Base-by-base conservation (phyloP, 1,140 invertebrate species). In the Drosophila elegans region DNA sequence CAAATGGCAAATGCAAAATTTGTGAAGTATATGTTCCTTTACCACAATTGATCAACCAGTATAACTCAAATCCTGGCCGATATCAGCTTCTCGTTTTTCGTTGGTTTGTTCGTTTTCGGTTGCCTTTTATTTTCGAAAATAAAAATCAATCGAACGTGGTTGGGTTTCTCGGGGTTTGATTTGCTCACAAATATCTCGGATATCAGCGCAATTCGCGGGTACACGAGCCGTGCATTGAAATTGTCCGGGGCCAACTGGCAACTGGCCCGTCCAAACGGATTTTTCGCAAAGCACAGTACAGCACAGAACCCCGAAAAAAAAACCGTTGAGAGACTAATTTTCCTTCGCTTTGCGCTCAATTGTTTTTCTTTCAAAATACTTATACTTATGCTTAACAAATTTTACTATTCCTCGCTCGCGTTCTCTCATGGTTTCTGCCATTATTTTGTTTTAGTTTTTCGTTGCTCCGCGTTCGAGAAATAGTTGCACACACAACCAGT, bases 221-320 rank as follows among this genome's bases (percentile, higher is more conserved):
- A 62, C 62, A 48, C 84, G 83, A 88, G 80, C 84, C 85, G 84
- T 90, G 78, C 77, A 90, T 72, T 78, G 66, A 90, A 85, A 90
- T 89, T 89, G 85, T 89, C 84, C 85, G 84, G 84, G 84, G 77
- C 80, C 73, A 78, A 89, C 84, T 89, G 80, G 56, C 59, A 78
- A 89, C 84, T 89, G 80, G 56, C 59, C 73, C 46, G 69, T 81
- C 76, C 66, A 89, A 71, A 49, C 71, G 54, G 71, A 66, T 83
- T 78, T 76, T 78, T 75, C 63, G 69, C 66, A 59, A 52, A 82
- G 66, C 63, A 34, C 64, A 82, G 66, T 60, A 34, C 64, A 74
- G 74, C 39, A 72, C 78, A 21, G 16, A 21, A 21, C 73, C 59
- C 57, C 46, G 54, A 39, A 41, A 66, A 9, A 53, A 73, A 63